Conservation (phyloP, 2,797 vertebrate species). For the Arctocebus calabarensis region DNA sequence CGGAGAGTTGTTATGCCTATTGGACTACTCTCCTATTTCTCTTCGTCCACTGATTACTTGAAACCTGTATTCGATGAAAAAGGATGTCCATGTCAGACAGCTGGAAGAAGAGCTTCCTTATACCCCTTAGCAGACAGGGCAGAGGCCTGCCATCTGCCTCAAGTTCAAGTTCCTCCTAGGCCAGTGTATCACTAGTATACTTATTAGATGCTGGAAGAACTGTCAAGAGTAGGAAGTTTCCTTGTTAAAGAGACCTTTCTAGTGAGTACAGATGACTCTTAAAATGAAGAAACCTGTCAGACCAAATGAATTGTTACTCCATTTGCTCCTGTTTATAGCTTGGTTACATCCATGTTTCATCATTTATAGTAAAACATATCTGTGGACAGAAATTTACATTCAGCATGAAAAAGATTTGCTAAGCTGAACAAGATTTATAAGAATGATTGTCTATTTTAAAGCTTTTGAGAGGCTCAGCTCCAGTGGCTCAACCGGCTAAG, state of each 20-base stretch:
- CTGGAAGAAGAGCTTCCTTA: not conserved
- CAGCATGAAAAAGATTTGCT: constrained; percentile 9
- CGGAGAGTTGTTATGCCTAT: not conserved
- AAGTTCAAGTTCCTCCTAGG: not conserved
- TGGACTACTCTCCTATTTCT: not conserved
- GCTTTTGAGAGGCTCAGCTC: not conserved
- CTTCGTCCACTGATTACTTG: not conserved
- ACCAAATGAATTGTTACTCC: not conserved
- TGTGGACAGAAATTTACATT: not conserved
- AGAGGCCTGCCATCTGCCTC: not conserved
- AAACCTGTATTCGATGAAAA: constrained; percentile 19
- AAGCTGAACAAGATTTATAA: not conserved
- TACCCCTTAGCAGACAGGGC: not conserved
- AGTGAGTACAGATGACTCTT: not conserved
- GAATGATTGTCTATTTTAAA: not conserved
- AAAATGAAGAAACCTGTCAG: not conserved
- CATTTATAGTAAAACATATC: not conserved
- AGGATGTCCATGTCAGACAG: not conserved
- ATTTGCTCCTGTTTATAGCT: constrained; percentile 8
- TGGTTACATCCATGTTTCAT: not conserved
- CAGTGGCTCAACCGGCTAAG: no score
- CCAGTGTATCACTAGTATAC: not conserved
- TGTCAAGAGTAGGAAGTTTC: not conserved
- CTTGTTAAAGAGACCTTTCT: not conserved
- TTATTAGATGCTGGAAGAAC: not conserved